Evolutionary conservation across 2,797 vertebrate genomes (phyloP), one percentile per base, ranked within the genome.

Genomic region (Notamacropus eugenii): DNA sequence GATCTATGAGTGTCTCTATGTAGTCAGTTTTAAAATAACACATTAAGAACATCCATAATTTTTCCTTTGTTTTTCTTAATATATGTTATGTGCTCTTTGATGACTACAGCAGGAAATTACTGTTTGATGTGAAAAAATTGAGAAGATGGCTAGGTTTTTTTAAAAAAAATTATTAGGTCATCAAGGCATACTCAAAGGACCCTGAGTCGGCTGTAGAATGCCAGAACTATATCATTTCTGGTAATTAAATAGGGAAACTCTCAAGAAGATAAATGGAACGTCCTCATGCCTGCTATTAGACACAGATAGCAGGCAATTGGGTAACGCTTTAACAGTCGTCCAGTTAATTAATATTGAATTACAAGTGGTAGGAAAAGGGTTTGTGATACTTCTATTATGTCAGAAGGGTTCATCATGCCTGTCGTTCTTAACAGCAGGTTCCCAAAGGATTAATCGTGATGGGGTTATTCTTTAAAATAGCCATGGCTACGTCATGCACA

Each of bases 271-370:
- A 91, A 55, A 95, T 34, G 54, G 55, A 55, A 58, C 59, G 95
- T 91, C 95, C 13, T 95, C 96, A 28, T 14, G 59, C 46, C 95
- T 96, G 96, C 93, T 90, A 16, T 59, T 74, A 91, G 96, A 95
- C 94, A 95, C 94, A 95, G 94, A 93, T 95, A 82, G 90, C 34
- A 92, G 95, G 91, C 8, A 34, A 74, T 56, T 93, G 91, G 91
- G 93, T 93, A 74, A 31, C 94, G 59, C 95, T 96, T 96, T 95
- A 97, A 90, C 82, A 93, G 50, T 58, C 9, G 54, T 96, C 74
- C 90, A 82, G 54, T 96, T 97, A 93, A 93, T 82, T 97, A 97
- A 97, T 93, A 74, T 57, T 97, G 94, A 94, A 97, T 98, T 98
- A 97, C 54, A 59, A 55, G 0, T 96, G 93, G 97, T 97, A 97